Base-by-base conservation (phyloP, 2,113 vertebrate species). In the Thryonomys swinderianus region DNA sequence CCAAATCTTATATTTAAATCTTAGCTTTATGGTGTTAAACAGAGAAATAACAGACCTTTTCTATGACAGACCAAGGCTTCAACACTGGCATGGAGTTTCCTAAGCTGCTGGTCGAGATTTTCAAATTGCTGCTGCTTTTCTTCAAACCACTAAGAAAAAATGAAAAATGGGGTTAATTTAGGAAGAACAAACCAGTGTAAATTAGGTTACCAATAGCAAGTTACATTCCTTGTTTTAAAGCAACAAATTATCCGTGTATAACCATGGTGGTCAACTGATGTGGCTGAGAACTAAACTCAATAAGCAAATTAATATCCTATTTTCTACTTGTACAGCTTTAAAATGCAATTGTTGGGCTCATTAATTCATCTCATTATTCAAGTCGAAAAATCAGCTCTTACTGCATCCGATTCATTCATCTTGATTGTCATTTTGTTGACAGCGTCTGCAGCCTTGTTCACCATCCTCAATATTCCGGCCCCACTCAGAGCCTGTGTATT, bases 391-490 rank as follows among this genome's bases (percentile, higher is more conserved):
- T 99, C 98, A 98, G 98, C 98, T 99, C 99, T 99, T 99, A 99
- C 99, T 79, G 99, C 99, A 99, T 99, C 99, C 45, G 99, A 99
- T 99, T 99, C 99, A 99, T 99, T 99, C 99, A 99, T 99, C 99
- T 99, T 99, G 99, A 99, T 99, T 99, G 99, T 99, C 99, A 99
- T 99, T 99, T 99, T 99, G 99, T 99, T 99, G 99, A 99, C 99
- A 99, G 99, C 99, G 88, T 99, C 99, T 5, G 99, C 99, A 69
- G 99, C 99, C 97, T 99, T 99, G 99, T 99, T 99, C 98, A 99
- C 99, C 99, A 99, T 99, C 97, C 99, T 99, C 98, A 99, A 99
- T 98, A 99, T 99, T 98, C 99, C 99, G 53, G 99, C 99, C 97
- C 99, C 99, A 98, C 99, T 99, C 98, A 99, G 99, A 97, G 99